These are phyloP conservation scores for Philotrypesis tridentata DNA, from an alignment of 1,140 invertebrate genomes.

Conservation along the genomic window DNA sequence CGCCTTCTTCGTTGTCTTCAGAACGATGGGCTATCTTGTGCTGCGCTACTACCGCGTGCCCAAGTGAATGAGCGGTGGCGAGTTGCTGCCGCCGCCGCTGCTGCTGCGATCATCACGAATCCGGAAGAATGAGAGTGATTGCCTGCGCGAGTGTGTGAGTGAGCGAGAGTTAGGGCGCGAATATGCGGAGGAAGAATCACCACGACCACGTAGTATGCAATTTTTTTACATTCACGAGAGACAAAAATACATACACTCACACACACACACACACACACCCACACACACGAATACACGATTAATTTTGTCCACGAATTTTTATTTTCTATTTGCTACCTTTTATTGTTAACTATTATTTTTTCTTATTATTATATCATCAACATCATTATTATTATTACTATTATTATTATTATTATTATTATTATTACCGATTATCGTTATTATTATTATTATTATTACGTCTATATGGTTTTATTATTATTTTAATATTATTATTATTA, in stretches of 20 bases:
- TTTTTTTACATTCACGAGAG: constrained; percentile 51
- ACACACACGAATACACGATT: constrained; percentile 16
- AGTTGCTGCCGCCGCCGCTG: not conserved
- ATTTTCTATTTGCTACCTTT: constrained; percentile 49
- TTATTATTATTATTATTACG: constrained; percentile 38
- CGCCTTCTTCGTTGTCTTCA: constrained; percentile 83
- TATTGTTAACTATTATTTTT: constrained; percentile 36
- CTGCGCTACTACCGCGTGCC: constrained; percentile 83
- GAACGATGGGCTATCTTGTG: constrained; percentile 84
- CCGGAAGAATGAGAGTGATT: not conserved
- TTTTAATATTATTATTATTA: constrained; percentile 28
- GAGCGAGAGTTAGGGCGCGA: constrained; percentile 8
- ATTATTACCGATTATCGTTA: constrained; percentile 38
- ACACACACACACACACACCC: not conserved
- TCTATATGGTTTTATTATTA: constrained; percentile 33
- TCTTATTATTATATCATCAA: constrained; percentile 21
- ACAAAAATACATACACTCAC: not conserved
- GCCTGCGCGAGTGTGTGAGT: not conserved
- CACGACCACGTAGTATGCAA: constrained; percentile 53
- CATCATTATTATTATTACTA: constrained; percentile 18
- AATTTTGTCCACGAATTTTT: constrained; percentile 55
- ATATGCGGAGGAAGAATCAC: constrained; percentile 30
- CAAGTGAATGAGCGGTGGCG: constrained; percentile 68
- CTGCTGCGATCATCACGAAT: not conserved
- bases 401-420: constrained; percentile 22